These are phyloP conservation scores for Synergus gifuensis DNA, from an alignment of 2,888 invertebrate species.

Conservation along the genomic window DNA sequence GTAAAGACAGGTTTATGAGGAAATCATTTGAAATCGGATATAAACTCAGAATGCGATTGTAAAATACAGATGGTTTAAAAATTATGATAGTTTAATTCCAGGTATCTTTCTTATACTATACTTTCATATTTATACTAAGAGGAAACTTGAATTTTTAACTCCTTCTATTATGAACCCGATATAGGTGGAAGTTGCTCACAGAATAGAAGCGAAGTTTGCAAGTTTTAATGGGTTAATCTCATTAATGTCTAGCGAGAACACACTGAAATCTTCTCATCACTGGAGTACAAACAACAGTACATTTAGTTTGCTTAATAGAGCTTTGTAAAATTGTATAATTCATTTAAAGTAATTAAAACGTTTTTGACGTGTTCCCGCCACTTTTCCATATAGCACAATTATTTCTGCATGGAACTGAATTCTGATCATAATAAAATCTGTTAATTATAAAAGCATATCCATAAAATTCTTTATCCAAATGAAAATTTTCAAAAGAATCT, in stretches of 20 bases:
- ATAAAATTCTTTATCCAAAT: neutral
- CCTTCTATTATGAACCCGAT: neutral
- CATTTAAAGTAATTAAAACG: neutral
- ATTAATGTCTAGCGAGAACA: neutral
- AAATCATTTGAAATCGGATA: neutral
- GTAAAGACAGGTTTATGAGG: slow-evolving; percentile 24
- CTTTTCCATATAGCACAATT: too few relatives aligned
- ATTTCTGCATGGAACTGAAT: too few relatives aligned
- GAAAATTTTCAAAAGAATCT: neutral
- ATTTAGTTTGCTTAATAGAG: neutral
- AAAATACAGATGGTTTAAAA: neutral
- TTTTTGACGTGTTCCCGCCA: too few relatives aligned
- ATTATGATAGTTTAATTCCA: neutral
- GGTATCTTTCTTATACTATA: neutral
- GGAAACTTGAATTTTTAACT: neutral
- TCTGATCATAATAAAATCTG: too few relatives aligned
- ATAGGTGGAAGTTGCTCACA: neutral
- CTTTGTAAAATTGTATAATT: neutral
- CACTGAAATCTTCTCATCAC: neutral
- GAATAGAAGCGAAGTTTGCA: neutral
- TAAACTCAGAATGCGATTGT: neutral
- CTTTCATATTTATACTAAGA: too few relatives aligned
- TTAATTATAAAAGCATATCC: too few relatives aligned
- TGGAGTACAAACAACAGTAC: neutral
- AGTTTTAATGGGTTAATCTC: slow-evolving; percentile 13